A percentile compares a stretch with the other conserved stretches of the same genome.
Evolutionary conservation across 2,797 vertebrate species (phyloP).

Genomic region (Oophaga sylvatica): DNA sequence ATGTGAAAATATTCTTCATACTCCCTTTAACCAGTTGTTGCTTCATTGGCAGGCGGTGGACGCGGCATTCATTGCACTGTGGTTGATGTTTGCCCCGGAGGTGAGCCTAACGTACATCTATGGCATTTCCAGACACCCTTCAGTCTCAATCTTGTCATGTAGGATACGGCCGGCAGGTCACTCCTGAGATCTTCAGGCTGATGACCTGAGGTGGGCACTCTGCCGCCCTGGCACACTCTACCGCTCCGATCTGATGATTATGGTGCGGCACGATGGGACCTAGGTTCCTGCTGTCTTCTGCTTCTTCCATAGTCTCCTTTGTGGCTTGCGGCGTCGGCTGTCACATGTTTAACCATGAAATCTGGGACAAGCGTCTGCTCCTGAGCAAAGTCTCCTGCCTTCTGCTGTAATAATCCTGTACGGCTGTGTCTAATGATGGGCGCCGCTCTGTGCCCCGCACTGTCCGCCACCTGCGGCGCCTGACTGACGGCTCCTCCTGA

Average conservation of each 20-base stretch:
- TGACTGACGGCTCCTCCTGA: background rate
- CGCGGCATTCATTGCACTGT: too few relatives aligned
- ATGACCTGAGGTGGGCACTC: background rate
- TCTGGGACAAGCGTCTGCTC: background rate
- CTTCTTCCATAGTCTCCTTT: background rate
- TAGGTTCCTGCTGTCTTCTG: background rate
- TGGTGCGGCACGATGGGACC: background rate
- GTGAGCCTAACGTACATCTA: too few relatives aligned
- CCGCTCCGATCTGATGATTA: background rate
- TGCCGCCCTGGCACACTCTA: background rate
- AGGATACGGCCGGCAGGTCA: background rate
- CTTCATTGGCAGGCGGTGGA: too few relatives aligned
- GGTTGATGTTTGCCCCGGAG: too few relatives aligned
- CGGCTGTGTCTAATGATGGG: background rate
- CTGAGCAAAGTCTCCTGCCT: background rate
- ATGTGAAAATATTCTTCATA: too few relatives aligned
- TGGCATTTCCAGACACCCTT: too few relatives aligned
- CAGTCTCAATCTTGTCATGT: too few relatives aligned
- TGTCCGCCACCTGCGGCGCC: background rate
- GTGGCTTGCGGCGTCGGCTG: background rate
- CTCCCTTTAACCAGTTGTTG: too few relatives aligned
- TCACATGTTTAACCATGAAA: background rate
- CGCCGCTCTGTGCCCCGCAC: background rate
- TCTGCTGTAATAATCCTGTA: slow-evolving; percentile 2
- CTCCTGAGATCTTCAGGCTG: background rate